Evolutionary conservation across 2,888 invertebrate species (phyloP), one percentile per base, ranked within the genome.

Genomic region (Anagyrus pseudococci): DNA sequence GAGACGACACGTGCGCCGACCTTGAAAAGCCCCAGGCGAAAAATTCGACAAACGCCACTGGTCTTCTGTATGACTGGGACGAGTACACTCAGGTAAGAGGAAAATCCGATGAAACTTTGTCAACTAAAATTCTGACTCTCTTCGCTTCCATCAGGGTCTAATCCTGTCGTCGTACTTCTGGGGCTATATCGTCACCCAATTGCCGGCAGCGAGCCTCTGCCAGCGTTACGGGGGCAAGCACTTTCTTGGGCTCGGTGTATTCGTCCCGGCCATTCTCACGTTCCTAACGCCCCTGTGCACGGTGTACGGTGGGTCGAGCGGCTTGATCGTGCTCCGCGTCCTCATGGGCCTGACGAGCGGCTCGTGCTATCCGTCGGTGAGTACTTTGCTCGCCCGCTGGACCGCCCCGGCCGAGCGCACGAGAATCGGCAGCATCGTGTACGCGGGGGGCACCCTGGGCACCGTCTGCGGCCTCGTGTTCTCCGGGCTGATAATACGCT

Each of bases 171-270:
- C 90, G 0, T 93, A 92, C 81, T 93, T 91, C 82, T 91, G 90
- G 82, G 92, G 92, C 1, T 92, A 92, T 78, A 87, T 91, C 1
- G 69, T 89, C 1, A 91, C 91, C 0, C 92, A 92, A 73, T 79
- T 93, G 33, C 92, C 92, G 4, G 92, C 92, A 43, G 93, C 92
- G 67, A 81, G 89, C 23, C 75, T 93, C 29, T 90, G 92, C 0
- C 91, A 91, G 72, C 85, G 86, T 69, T 90, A 90, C 68, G 94
- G 94, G 22, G 93, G 92, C 17, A 93, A 93, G 79, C 90, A 91
- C 82, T 86, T 91, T 0, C 83, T 93, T 49, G 91, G 90, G 0
- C 82, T 91, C 54, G 93, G 93, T 44, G 88, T 93, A 20, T 81
- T 93, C 2, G 88, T 88, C 19, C 92, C 93, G 0, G 91, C 92